phyloP scores from a whole-genome alignment of 2,113 vertebrate genomes.

The Geococcyx californianus region DNA sequence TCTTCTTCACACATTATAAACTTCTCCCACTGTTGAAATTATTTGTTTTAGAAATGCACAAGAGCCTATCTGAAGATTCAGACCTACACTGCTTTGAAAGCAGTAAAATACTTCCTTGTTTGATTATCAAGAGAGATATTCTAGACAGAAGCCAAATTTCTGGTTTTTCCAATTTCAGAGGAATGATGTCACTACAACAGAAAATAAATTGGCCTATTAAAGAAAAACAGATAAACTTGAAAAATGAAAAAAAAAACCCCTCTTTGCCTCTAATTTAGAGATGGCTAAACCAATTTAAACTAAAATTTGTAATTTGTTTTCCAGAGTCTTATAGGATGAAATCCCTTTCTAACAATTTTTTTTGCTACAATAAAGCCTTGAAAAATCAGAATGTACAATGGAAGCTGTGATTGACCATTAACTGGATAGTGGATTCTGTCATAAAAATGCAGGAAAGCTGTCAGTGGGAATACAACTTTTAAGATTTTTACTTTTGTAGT shows the following conservation, averaged over 20 bases:
- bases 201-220: slow-evolving; percentile 7
- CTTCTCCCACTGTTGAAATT: background rate
- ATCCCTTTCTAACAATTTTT: slow-evolving; percentile 10
- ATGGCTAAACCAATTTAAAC: slow-evolving; percentile 14
- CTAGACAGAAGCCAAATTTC: background rate
- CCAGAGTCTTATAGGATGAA: background rate
- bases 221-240: background rate
- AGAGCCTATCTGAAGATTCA: background rate
- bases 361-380: slow-evolving; percentile 21
- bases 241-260: background rate
- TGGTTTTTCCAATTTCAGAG: background rate
- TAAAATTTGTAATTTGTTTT: background rate
- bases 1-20: background rate
- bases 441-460: slow-evolving; percentile 56
- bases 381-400: slow-evolving; percentile 15
- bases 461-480: slow-evolving; percentile 34
- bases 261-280: slow-evolving; percentile 13
- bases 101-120: background rate
- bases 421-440: background rate
- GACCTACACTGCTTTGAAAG: background rate
- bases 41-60: background rate
- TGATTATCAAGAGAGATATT: background rate
- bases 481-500: slow-evolving; percentile 30
- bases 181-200: background rate
- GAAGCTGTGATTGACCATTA: slow-evolving; percentile 45